These are phyloP conservation scores for Teinopalpus imperialis DNA, from an alignment of 2,888 invertebrate genomes.

Conservation along the genomic window DNA sequence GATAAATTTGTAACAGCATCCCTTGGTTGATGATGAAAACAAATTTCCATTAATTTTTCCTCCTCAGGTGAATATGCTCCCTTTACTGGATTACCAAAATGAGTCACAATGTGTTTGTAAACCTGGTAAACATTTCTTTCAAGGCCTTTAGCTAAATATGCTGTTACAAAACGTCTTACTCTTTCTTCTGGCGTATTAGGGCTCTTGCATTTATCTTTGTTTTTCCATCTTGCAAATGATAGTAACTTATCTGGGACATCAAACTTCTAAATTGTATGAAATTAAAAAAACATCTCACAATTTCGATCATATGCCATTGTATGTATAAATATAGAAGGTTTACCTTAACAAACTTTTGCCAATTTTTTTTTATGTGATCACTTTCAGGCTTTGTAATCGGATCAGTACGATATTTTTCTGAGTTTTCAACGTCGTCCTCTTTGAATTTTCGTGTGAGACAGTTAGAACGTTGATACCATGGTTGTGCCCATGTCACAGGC, in stretches of 20 bases:
- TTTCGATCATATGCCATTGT: neutral
- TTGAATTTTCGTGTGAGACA: conserved; percentile 45
- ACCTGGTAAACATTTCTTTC: conserved; percentile 59
- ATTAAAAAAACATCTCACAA: conserved; percentile 26
- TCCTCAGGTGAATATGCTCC: conserved; percentile 49
- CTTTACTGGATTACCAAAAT: conserved; percentile 43
- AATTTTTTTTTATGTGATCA: conserved; percentile 52
- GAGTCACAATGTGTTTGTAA: conserved; percentile 46
- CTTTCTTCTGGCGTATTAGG: conserved; percentile 46
- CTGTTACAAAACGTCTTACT: conserved; percentile 51
- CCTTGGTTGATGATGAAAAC: conserved; percentile 48
- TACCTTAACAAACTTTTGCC: conserved; percentile 57
- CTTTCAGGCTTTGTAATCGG: conserved; percentile 52
- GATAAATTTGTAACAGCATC: conserved; percentile 45
- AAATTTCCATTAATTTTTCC: conserved; percentile 60
- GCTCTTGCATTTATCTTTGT: conserved; percentile 41
- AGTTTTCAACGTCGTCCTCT: conserved; percentile 28
- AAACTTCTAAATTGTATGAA: conserved; percentile 48
- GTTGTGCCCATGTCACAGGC: conserved; percentile 56
- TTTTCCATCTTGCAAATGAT: conserved; percentile 59
- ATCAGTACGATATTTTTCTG: conserved; percentile 43
- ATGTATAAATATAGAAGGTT: neutral
- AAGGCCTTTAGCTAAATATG: conserved; percentile 58
- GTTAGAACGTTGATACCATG: conserved; percentile 60
- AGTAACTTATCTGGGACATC: conserved; percentile 55